Evolutionary conservation across 2,797 vertebrate genomes (phyloP).

Genomic region (Chloroceryle amazona): DNA sequence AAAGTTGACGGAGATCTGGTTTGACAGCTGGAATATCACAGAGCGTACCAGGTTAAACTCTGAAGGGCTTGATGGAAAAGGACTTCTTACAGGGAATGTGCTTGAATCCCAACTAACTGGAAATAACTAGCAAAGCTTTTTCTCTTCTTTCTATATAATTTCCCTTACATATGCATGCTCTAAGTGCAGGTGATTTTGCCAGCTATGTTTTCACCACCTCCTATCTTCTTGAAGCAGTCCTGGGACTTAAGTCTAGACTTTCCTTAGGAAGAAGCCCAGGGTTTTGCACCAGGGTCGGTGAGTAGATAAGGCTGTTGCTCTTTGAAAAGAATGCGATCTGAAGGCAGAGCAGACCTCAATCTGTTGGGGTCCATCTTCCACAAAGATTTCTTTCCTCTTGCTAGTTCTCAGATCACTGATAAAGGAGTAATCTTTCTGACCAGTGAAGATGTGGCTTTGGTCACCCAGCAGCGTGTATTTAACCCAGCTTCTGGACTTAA

Average conservation of each 20-base stretch:
- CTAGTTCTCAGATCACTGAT: rapidly evolving
- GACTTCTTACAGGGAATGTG: not conserved
- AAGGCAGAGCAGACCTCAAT: not conserved
- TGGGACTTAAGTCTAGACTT: rapidly evolving
- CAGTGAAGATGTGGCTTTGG: rapidly evolving
- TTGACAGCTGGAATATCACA: constrained; percentile 72
- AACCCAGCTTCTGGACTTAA: not conserved
- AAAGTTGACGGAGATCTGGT: constrained; percentile 61
- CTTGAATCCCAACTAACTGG: not conserved
- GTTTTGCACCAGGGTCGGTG: rapidly evolving
- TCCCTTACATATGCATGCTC: not conserved
- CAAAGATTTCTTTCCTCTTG: not conserved
- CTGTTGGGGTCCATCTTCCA: not conserved
- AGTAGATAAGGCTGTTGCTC: rapidly evolving
- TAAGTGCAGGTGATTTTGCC: not conserved
- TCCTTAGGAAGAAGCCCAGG: not conserved
- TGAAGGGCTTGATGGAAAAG: not conserved
- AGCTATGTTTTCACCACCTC: not conserved
- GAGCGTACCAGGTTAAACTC: not conserved
- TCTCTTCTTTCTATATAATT: not conserved
- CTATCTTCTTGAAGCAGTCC: not conserved
- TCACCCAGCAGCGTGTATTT: not conserved
- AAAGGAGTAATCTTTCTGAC: not conserved
- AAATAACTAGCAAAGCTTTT: not conserved
- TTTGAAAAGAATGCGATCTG: not conserved